Base-by-base conservation (phyloP, 2,888 invertebrate species). In the Rhingia campestris region DNA sequence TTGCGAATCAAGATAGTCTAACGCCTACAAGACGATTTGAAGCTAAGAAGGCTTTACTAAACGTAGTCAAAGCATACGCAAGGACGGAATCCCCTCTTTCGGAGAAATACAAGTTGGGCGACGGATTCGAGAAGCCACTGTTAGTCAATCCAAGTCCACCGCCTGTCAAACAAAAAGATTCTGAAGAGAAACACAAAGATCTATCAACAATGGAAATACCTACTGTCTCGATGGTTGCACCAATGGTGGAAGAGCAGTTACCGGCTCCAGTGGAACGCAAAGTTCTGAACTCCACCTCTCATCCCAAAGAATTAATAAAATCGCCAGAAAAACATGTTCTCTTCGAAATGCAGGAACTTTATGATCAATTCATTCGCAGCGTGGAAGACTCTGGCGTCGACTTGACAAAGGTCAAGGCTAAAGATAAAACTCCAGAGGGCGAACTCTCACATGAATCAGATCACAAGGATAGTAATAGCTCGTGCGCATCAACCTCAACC, bases 331-430 rank as follows among this genome's bases (percentile, higher is more conserved):
- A 72, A 22, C 54, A 53, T 22, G 59, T 54, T 35, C 75, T 90
- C 2, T 88, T 89, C 35, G 89, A 88, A 14, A 91, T 91, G 87
- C 89, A 91, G 69, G 89, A 89, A 6, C 58, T 91, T 7, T 91
- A 91, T 70, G 90, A 91, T 72, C 89, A 90, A 69, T 91, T 91
- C 56, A 89, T 91, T 75, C 90, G 89, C 72, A 91, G 90, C 86
- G 91, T 91, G 32, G 89, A 89, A 33, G 89, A 88, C 56, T 86
- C 89, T 7, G 87, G 88, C 4, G 87, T 88, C 6, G 87, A 87
- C 41, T 81, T 87, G 32, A 76, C 85, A 4, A 86, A 87, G 77
- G 73, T 75, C 32, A 89, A 84, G 70, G 81, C 80, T 69, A 85
- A 87, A 67, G 88, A 86, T 58, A 88, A 87, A 66, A 85, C 86